Evolutionary conservation across 2,113 vertebrate species (phyloP), one percentile per base, ranked within the genome.

Genomic region (Zosterops borbonicus): DNA sequence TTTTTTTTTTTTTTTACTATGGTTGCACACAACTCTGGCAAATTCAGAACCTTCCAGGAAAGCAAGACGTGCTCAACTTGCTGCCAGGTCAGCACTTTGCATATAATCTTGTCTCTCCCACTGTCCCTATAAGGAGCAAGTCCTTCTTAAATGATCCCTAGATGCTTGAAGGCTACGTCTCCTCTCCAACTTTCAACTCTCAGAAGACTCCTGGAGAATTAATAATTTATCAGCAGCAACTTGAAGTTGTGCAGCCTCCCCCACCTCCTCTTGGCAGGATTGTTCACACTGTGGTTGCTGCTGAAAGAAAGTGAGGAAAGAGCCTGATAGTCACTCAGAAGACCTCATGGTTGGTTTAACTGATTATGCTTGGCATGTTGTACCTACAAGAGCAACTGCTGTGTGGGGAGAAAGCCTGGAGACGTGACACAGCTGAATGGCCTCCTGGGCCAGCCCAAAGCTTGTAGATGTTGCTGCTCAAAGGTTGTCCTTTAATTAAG

Each of bases 391-490:
- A 79, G 18, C 1, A 4, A 64, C 56, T 50, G 39, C 33, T 90
- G 78, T 2, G 0, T 63, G 14, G n/a, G 49, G 55, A 82, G 42
- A 53, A 69, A 53, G 8, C 9, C 56, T 33, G 33, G 59, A 53
- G 63, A n/a, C 0, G 0, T 70, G 73, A 35, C 39, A 63, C 27
- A 42, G 21, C 41, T 69, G 46, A 68, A 73, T 0, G 0, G 5
- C 15, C 53, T 82, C 37, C 24, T 74, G 50, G 41, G n/a, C 13
- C 28, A 56, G 35, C 28, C 41, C 59, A 62, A 81, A 86, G 17
- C 55, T 47, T 69, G n/a, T 18, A 71, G 76, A 9, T 2, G 9
- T 65, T 86, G 14, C 31, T 89, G 25, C 23, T 73, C n/a, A 46
- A 52, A 83, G 8, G 28, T 18, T 42, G 25, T 86, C 9, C 24